These are phyloP conservation scores for Sebastiscus tertius DNA, from an alignment of 2,797 vertebrate species.

Conservation along the genomic window DNA sequence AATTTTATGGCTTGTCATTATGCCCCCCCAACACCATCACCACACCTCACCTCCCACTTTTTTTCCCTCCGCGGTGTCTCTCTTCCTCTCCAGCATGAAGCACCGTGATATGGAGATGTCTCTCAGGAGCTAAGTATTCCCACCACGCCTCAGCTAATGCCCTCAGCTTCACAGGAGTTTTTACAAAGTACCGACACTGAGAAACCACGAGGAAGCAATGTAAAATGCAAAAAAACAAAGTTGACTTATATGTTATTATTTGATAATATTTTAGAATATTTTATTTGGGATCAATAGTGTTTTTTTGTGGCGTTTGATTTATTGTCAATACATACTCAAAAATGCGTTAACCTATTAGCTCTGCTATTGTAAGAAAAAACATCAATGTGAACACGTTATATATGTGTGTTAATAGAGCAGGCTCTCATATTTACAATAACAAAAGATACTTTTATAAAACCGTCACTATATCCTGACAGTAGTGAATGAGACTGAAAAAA, in stretches of 20 bases:
- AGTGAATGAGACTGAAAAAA: too few species aligned
- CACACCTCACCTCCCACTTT: slow-evolving; percentile 8
- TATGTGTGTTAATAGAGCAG: too few species aligned
- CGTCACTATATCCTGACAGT: too few species aligned
- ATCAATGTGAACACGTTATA: too few species aligned
- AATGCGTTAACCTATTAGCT: background rate
- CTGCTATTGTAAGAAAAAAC: too few species aligned
- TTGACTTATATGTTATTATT: background rate
- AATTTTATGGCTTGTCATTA: slow-evolving; percentile 73
- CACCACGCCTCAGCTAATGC: background rate
- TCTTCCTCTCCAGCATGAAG: slow-evolving; percentile 31
- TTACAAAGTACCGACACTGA: background rate
- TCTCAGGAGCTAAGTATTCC: slow-evolving; percentile 30
- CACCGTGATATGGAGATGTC: slow-evolving; percentile 19
- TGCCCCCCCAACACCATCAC: background rate
- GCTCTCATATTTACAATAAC: too few species aligned
- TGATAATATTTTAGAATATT: background rate
- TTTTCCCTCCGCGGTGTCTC: slow-evolving; percentile 1
- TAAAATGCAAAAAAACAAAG: background rate
- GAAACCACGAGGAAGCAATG: background rate
- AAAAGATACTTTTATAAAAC: too few species aligned
- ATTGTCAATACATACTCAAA: background rate
- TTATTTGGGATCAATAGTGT: background rate
- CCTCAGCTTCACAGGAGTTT: slow-evolving; percentile 5
- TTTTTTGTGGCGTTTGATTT: background rate